These are phyloP conservation scores for Muschampia plurimacula DNA, from an alignment of 2,888 invertebrate genomes.

Conservation along the genomic window DNA sequence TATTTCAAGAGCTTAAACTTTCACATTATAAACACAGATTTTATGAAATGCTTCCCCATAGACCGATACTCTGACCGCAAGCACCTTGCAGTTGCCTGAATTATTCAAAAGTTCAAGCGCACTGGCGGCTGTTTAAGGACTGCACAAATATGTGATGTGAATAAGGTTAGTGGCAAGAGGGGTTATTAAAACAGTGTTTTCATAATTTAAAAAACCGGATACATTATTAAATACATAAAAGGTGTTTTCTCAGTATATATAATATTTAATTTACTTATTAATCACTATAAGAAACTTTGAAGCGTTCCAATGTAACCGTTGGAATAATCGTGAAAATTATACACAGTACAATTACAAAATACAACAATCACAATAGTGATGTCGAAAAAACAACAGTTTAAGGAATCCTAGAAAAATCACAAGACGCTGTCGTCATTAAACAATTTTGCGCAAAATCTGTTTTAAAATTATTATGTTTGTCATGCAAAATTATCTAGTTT, in stretches of 20 bases:
- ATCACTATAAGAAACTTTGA: too few relatives aligned
- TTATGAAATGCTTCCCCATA: conserved; percentile 28
- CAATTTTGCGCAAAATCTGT: too few relatives aligned
- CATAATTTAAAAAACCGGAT: neutral
- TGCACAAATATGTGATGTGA: conserved; percentile 14
- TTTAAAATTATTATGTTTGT: too few relatives aligned
- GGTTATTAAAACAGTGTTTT: neutral
- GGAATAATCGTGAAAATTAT: too few relatives aligned
- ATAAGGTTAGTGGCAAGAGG: neutral
- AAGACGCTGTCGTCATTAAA: too few relatives aligned
- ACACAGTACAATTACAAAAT: too few relatives aligned
- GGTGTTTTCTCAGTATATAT: neutral
- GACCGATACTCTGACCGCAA: conserved; percentile 29
- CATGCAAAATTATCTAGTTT: too few relatives aligned
- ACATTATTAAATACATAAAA: neutral
- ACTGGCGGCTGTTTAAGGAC: conserved; percentile 14
- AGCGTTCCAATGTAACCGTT: too few relatives aligned
- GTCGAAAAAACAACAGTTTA: too few relatives aligned
- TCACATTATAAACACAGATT: conserved; percentile 15
- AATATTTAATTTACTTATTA: too few relatives aligned
- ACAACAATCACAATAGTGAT: too few relatives aligned
- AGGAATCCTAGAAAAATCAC: too few relatives aligned
- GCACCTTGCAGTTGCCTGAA: conserved; percentile 27
- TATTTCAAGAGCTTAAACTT: neutral
- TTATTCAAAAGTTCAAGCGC: conserved; percentile 16